phyloP scores from a whole-genome alignment of 2,888 invertebrate genomes.

The Spilosoma lubricipeda region DNA sequence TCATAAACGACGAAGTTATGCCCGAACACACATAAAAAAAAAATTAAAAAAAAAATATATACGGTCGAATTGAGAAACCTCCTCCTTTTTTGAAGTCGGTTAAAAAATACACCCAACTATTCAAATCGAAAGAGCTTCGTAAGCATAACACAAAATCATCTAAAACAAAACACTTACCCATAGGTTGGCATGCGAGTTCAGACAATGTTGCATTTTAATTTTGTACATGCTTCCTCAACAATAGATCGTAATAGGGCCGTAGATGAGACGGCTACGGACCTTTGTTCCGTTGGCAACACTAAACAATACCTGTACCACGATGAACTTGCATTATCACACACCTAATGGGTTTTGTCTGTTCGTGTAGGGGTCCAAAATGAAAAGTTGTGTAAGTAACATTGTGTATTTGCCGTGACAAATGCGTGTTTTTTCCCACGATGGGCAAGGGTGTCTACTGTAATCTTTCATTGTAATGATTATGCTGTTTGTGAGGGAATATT shows the following conservation, averaged over 20 bases:
- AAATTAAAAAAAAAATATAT: too few species aligned
- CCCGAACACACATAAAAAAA: too few species aligned
- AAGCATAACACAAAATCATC: conserved; percentile 52
- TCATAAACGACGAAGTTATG: too few species aligned
- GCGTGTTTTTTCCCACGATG: conserved; percentile 73
- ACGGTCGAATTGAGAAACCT: too few species aligned
- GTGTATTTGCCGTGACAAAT: conserved; percentile 67
- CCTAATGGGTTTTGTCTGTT: conserved; percentile 83
- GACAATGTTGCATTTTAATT: conserved; percentile 85
- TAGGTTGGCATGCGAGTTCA: conserved; percentile 65
- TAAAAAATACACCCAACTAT: conserved; percentile 14
- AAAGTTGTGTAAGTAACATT: conserved; percentile 68
- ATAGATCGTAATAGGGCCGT: conserved; percentile 81
- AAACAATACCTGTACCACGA: conserved; percentile 81
- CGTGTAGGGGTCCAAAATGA: conserved; percentile 63
- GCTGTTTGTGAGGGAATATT: conserved; percentile 38
- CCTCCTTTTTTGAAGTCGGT: too few species aligned
- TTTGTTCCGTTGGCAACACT: conserved; percentile 78
- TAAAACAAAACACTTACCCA: conserved; percentile 71
- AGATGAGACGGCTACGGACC: conserved; percentile 81
- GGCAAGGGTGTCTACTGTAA: conserved; percentile 59
- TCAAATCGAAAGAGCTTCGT: conserved; percentile 24
- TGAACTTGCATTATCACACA: conserved; percentile 85
- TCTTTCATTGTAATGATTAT: conserved; percentile 47
- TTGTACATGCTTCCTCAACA: conserved; percentile 78